phyloP scores from a whole-genome alignment of 2,113 vertebrate genomes.

The Pholis gunnellus region DNA sequence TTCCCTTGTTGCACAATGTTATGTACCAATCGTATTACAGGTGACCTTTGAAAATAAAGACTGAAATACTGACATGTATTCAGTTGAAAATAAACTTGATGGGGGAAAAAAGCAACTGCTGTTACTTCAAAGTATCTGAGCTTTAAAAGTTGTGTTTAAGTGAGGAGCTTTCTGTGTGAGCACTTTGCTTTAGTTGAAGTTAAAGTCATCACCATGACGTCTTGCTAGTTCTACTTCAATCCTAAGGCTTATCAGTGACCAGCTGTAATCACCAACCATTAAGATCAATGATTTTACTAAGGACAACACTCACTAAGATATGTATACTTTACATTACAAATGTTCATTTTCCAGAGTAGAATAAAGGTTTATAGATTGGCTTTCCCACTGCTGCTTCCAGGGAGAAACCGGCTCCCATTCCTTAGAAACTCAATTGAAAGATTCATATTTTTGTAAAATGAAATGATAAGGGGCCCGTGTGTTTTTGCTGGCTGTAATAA shows the following conservation, averaged over 20 bases:
- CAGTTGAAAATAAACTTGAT: background rate
- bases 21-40: background rate
- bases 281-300: background rate
- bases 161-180: background rate
- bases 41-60: slow-evolving; percentile 10
- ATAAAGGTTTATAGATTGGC: background rate
- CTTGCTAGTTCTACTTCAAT: background rate
- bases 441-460: background rate
- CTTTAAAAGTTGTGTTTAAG: background rate
- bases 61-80: background rate
- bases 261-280: background rate
- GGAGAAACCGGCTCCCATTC: background rate
- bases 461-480: background rate
- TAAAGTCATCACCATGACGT: background rate
- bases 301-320: background rate
- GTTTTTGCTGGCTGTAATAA: background rate
- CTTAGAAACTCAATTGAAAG: background rate
- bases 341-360: background rate
- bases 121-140: background rate
- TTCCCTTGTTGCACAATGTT: background rate
- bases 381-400: background rate
- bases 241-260: background rate
- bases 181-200: background rate
- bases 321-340: background rate
- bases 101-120: background rate